Base-by-base conservation (phyloP, 2,113 vertebrate species). In the Hippocampus comes region DNA sequence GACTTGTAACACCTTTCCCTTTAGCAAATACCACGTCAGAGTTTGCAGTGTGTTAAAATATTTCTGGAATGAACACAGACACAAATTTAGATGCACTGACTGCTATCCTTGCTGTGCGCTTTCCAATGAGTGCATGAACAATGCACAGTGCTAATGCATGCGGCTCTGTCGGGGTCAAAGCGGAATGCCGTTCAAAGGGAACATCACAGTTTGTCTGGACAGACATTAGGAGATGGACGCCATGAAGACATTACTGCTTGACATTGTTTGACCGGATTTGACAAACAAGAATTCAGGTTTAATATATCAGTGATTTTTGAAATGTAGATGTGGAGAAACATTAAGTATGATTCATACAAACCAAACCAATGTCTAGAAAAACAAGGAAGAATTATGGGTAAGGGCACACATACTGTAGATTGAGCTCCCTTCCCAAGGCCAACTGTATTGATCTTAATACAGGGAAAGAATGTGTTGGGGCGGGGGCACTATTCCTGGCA, bases 361-460 rank as follows among this genome's bases (percentile, higher is more conserved):
- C 38, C 63, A 68, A 42, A 10, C 60, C 30, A 10, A 46, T 21
- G 25, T 34, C 18, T 10, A 10, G 63, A 59, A 72, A 73, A 70
- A 79, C 77, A 65, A 49, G 4, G 34, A 42, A 65, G 4, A 34
- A 87, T 77, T 75, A 87, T 79, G 78, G 83, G 83, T 79, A 88
- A 75, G 2, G 78, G 73, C 80, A 75, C 70, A 74, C 75, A 86
- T 72, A 12, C 42, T 43, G 42, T 43, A 74, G 84, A 80, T 88
- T 80, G 84, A 75, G 74, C 70, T 69, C 65, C 73, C 61, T 74
- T 78, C 83, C 64, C 49, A 65, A 80, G 85, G 82, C 76, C 66
- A 18, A 65, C 59, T 5, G 5, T 84, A 91, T 92, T 77, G 87
- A 92, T 89, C 77, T 72, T 61, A 70, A 81, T 86, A 85, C 86